A percentile compares a stretch with the other conserved stretches of the same genome.
Conservation (phyloP, 92 coral and sea anemone species). For the Porites evermanni region DNA sequence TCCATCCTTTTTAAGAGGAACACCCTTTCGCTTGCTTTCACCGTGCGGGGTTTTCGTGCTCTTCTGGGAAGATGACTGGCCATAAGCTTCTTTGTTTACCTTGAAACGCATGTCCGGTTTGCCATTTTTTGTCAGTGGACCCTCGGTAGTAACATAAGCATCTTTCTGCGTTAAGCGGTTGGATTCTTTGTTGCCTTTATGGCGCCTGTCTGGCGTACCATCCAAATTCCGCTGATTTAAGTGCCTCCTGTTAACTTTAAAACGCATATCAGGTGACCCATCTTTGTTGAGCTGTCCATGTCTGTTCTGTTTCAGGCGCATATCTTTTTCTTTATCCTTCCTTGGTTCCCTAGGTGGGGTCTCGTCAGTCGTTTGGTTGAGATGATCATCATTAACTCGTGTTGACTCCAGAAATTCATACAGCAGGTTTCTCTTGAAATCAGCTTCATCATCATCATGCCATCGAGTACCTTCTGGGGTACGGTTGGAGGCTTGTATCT, state of each 20-base stretch:
- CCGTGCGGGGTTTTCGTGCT: background rate
- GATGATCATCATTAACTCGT: background rate
- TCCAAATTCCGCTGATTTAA: too few species aligned
- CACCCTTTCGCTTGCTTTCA: background rate
- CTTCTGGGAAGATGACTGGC: background rate
- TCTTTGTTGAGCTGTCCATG: constrained; percentile 10
- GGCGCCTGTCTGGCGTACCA: too few species aligned
- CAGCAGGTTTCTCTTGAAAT: background rate
- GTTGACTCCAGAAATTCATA: constrained; percentile 3
- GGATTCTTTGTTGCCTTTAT: too few species aligned
- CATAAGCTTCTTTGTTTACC: constrained; percentile 31
- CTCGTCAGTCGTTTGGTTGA: background rate
- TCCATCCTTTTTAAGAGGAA: constrained; percentile 54
- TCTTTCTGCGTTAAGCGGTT: background rate
- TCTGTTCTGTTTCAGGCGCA: constrained; percentile 23
- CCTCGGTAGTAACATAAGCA: background rate
- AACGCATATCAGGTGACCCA: constrained; percentile 25
- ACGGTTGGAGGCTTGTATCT: background rate
- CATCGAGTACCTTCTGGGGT: background rate
- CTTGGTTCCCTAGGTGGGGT: constrained; percentile 1
- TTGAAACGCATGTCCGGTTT: constrained; percentile 64
- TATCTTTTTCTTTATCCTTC: constrained; percentile 14
- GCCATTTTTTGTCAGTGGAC: constrained; percentile 51
- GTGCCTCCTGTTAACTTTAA: constrained; percentile 8
- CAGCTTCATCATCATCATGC: background rate